phyloP scores from a whole-genome alignment of 92 coral and sea anemone species.

The Porites lobata region DNA sequence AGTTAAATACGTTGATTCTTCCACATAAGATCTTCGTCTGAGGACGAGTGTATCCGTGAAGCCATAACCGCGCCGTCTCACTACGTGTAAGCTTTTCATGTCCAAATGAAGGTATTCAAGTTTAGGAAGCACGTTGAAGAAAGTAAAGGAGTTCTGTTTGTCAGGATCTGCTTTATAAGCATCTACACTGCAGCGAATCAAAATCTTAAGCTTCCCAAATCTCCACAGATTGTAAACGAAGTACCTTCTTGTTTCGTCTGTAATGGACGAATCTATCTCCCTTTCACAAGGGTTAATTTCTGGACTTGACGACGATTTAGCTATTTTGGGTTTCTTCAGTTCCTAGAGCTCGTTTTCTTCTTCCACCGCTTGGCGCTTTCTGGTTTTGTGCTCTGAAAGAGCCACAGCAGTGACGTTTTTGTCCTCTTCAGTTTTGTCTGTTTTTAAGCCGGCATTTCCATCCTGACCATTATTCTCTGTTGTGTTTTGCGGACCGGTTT shows the following conservation, averaged over 20 bases:
- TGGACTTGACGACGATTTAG: not conserved
- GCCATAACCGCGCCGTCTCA: conserved; percentile 85
- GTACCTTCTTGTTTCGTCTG: conserved; percentile 19
- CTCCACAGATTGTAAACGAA: conserved; percentile 89
- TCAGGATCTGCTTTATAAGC: conserved; percentile 68
- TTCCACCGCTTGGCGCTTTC: conserved; percentile 19
- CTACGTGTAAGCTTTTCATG: conserved; percentile 75
- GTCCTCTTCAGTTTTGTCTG: too few species aligned
- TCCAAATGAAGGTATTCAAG: conserved; percentile 89
- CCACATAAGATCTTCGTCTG: conserved; percentile 81
- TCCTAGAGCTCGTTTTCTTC: not conserved
- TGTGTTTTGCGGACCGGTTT: not conserved
- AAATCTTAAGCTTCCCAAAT: conserved; percentile 81
- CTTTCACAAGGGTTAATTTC: not conserved
- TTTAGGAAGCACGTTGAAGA: conserved; percentile 81
- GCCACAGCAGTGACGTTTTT: not conserved
- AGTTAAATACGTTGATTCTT: conserved; percentile 70
- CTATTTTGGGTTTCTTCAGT: conserved; percentile 6
- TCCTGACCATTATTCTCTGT: too few species aligned
- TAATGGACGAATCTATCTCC: not conserved
- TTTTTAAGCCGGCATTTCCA: too few species aligned
- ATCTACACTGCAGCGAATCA: conserved; percentile 75
- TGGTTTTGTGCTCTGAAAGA: not conserved
- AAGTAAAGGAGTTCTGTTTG: conserved; percentile 52
- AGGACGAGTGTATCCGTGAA: conserved; percentile 81